Evolutionary conservation across 2,888 invertebrate species (phyloP).

Genomic region (Charanyca ferruginea): DNA sequence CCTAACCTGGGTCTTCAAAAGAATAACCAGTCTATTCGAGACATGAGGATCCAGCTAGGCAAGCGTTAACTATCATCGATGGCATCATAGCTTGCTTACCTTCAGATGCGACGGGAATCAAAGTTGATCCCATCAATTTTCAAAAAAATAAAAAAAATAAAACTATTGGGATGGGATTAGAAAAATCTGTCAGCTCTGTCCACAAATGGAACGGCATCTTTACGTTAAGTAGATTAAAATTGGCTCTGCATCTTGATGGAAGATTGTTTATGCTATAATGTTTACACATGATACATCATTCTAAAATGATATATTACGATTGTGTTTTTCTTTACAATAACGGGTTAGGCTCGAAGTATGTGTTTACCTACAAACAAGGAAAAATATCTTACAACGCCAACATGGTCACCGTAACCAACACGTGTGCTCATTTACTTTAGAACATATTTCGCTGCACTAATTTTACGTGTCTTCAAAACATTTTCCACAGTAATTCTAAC

Average conservation of each 20-base stretch:
- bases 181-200: not conserved
- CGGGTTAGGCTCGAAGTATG: not conserved
- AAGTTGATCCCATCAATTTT: too few relatives aligned
- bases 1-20: too few relatives aligned
- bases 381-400: not conserved
- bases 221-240: not conserved
- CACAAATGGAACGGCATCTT: not conserved
- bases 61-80: too few relatives aligned
- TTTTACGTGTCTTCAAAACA: slow-evolving; percentile 40
- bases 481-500: slow-evolving; percentile 17
- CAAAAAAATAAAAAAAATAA: too few relatives aligned
- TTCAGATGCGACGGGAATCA: too few relatives aligned
- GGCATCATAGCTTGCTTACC: too few relatives aligned
- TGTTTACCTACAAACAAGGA: too few relatives aligned
- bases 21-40: too few relatives aligned
- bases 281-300: slow-evolving; percentile 28
- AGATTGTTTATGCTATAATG: not conserved
- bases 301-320: slow-evolving; percentile 21
- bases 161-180: too few relatives aligned
- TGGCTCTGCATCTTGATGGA: slow-evolving; percentile 9
- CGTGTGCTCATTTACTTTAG: slow-evolving; percentile 56
- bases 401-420: slow-evolving; percentile 41
- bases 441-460: slow-evolving; percentile 60
- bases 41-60: too few relatives aligned
- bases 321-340: slow-evolving; percentile 1